Conservation (phyloP, 2,888 invertebrate genomes). For the Coelopa pilipes region DNA sequence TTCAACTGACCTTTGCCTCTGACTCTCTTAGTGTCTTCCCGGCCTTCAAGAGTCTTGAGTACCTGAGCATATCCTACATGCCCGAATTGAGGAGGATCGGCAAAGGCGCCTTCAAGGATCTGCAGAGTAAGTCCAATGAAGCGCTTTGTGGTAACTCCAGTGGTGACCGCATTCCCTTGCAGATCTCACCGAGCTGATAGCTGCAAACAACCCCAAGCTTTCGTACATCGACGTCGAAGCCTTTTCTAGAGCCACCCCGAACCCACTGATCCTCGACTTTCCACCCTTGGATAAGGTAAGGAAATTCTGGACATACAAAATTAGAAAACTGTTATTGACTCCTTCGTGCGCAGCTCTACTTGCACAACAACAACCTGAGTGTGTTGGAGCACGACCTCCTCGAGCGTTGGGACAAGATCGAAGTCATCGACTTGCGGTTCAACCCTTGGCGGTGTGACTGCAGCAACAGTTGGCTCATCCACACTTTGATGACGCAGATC, state of each 20-base stretch:
- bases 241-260: slow-evolving; percentile 68
- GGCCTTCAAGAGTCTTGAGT: slow-evolving; percentile 71
- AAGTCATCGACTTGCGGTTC: slow-evolving; percentile 74
- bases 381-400: slow-evolving; percentile 70
- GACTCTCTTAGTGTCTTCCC: slow-evolving; percentile 73
- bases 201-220: slow-evolving; percentile 75
- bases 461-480: slow-evolving; percentile 81
- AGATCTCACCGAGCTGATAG: slow-evolving; percentile 71
- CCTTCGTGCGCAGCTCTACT: slow-evolving; percentile 70
- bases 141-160: no score
- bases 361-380: slow-evolving; percentile 76
- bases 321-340: neutral
- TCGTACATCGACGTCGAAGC: slow-evolving; percentile 72
- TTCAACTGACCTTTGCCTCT: neutral
- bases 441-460: slow-evolving; percentile 86
- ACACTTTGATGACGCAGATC: slow-evolving; percentile 71
- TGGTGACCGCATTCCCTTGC: neutral
- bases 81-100: slow-evolving; percentile 71
- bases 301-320: neutral
- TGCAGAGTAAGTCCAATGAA: slow-evolving; percentile 63
- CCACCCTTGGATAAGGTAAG: slow-evolving; percentile 74
- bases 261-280: slow-evolving; percentile 71
- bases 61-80: slow-evolving; percentile 78
- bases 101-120: slow-evolving; percentile 70
- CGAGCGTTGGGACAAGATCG: slow-evolving; percentile 77